Percentiles rank a stretch among this genome's conserved stretches.
Conservation (phyloP, 2,888 invertebrate genomes). For the Epirrhoe alternata region DNA sequence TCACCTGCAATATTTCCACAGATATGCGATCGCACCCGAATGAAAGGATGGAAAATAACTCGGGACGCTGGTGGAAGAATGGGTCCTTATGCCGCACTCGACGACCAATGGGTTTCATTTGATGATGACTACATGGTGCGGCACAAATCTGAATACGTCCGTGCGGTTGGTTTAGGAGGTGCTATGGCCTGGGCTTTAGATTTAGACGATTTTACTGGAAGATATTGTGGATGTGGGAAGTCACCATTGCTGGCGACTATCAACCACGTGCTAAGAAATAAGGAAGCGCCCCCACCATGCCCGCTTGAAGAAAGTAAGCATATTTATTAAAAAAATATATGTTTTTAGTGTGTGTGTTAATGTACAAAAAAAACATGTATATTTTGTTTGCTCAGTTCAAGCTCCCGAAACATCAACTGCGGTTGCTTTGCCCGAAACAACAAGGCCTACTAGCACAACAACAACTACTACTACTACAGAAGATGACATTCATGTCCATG, state of each 20-base stretch:
- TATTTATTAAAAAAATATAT: neutral
- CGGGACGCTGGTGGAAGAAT: conserved; percentile 92
- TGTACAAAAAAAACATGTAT: neutral
- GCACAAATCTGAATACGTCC: conserved; percentile 93
- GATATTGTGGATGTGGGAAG: conserved; percentile 91
- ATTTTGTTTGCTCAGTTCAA: conserved; percentile 29
- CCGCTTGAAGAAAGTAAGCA: conserved; percentile 71
- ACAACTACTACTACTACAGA: conserved; percentile 35
- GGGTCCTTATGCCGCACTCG: conserved; percentile 93
- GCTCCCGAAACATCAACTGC: conserved; percentile 39
- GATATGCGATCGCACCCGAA: conserved; percentile 92
- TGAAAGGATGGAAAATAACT: conserved; percentile 91
- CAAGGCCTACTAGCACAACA: conserved; percentile 26
- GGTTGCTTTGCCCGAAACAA: conserved; percentile 32
- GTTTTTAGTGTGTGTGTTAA: neutral
- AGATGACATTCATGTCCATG: conserved; percentile 37
- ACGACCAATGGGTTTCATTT: conserved; percentile 97
- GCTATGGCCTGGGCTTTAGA: conserved; percentile 96
- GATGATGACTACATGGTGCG: conserved; percentile 94
- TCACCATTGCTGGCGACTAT: conserved; percentile 92
- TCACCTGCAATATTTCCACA: conserved; percentile 53
- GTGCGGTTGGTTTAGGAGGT: conserved; percentile 92
- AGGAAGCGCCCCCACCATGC: conserved; percentile 86
- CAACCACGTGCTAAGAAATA: conserved; percentile 91
- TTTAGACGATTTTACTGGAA: conserved; percentile 93